phyloP scores from a whole-genome alignment of 2,888 invertebrate genomes.

The Smittia sp. region DNA sequence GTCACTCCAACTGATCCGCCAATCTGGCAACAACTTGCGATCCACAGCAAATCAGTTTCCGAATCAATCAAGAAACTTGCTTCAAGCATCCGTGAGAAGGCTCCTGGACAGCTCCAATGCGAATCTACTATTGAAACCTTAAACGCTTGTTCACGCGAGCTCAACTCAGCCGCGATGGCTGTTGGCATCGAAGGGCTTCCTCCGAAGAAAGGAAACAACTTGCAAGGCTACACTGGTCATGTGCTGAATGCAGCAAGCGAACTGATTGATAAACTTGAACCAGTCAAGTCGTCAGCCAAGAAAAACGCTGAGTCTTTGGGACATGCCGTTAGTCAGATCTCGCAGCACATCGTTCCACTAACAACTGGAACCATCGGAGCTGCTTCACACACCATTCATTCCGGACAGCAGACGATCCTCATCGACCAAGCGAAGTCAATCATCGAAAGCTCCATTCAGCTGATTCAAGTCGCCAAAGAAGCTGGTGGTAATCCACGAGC shows the following conservation, averaged over 20 bases:
- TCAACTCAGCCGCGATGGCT: slow-evolving; percentile 84
- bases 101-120: slow-evolving; percentile 95
- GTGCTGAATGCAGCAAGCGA: slow-evolving; percentile 77
- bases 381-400: slow-evolving; percentile 84
- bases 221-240: slow-evolving; percentile 74
- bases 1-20: slow-evolving; percentile 86
- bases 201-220: slow-evolving; percentile 67
- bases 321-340: slow-evolving; percentile 75
- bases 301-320: slow-evolving; percentile 91
- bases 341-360: slow-evolving; percentile 79
- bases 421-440: slow-evolving; percentile 93
- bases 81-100: slow-evolving; percentile 87
- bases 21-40: slow-evolving; percentile 91
- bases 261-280: slow-evolving; percentile 79
- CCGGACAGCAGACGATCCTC: slow-evolving; percentile 79
- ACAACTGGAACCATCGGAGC: slow-evolving; percentile 81
- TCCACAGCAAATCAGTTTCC: slow-evolving; percentile 91
- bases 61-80: slow-evolving; percentile 95
- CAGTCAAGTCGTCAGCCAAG: slow-evolving; percentile 79
- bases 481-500: slow-evolving; percentile 93
- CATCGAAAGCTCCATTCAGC: slow-evolving; percentile 84
- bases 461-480: slow-evolving; percentile 80
- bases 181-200: slow-evolving; percentile 78
- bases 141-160: slow-evolving; percentile 68
- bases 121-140: slow-evolving; percentile 77